Evolutionary conservation across 1,140 invertebrate species (phyloP).

Genomic region (Temnothorax curvispinosus): DNA sequence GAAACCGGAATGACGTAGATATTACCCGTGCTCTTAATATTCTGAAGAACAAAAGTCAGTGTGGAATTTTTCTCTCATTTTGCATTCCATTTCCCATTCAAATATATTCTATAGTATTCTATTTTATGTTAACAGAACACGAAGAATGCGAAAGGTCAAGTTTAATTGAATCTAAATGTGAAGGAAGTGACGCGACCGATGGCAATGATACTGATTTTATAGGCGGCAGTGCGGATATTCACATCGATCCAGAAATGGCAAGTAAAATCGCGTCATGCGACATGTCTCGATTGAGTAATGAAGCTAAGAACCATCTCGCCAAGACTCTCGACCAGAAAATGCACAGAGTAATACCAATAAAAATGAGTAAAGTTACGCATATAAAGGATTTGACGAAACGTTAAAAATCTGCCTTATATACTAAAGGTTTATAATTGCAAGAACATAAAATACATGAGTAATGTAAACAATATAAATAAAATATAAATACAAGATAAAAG

Average conservation of each 20-base stretch:
- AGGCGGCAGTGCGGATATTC: neutral
- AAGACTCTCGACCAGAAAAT: slow-evolving; percentile 45
- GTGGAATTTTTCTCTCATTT: neutral
- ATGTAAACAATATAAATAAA: neutral
- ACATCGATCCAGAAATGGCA: neutral
- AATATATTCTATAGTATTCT: neutral
- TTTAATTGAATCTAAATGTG: slow-evolving; percentile 16
- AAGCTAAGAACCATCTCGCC: neutral
- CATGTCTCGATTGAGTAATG: neutral
- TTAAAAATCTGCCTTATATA: slow-evolving; percentile 18
- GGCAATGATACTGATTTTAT: neutral
- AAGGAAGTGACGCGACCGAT: neutral
- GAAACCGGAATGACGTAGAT: neutral
- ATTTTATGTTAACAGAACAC: neutral
- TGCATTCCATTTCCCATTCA: neutral
- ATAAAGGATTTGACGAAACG: neutral
- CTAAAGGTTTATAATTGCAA: neutral
- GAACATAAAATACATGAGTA: neutral
- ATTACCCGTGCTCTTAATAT: slow-evolving; percentile 5
- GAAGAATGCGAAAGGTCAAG: neutral
- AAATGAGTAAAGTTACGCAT: neutral
- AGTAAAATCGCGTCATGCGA: neutral
- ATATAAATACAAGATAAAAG: neutral
- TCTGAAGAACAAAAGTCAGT: neutral
- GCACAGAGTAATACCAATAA: slow-evolving; percentile 64